A percentile compares a stretch with the other conserved stretches of the same genome.
phyloP scores from a whole-genome alignment of 2,888 invertebrate species.

The Drosophila glabriapex region DNA sequence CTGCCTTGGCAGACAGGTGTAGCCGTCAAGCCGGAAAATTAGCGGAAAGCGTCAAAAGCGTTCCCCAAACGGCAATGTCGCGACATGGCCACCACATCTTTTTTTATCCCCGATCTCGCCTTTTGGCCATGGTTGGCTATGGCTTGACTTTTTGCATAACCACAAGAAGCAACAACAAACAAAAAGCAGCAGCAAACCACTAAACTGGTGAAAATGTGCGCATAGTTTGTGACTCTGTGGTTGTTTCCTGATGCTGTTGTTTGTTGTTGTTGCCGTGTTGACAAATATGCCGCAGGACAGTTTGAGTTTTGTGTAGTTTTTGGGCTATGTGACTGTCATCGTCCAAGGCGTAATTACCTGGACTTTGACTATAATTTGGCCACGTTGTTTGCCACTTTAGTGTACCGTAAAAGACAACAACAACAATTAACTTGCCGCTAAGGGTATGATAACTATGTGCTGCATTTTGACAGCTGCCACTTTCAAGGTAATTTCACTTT shows the following conservation, averaged over 20 bases:
- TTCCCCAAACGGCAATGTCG: constrained; percentile 78
- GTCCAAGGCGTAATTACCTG: constrained; percentile 76
- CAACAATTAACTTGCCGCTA: constrained; percentile 33
- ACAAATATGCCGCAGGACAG: constrained; percentile 72
- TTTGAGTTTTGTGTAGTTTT: constrained; percentile 56
- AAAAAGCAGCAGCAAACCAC: constrained; percentile 19
- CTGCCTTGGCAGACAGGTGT: constrained; percentile 66
- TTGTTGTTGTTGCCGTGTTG: constrained; percentile 52
- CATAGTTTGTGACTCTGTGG: constrained; percentile 67
- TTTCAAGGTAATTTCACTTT: constrained; percentile 9
- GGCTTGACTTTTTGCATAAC: constrained; percentile 67
- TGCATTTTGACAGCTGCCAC: constrained; percentile 23
- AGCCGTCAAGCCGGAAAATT: constrained; percentile 79
- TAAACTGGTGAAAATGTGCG: constrained; percentile 72
- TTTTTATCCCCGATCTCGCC: not conserved
- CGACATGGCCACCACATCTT: constrained; percentile 47
- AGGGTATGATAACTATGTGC: constrained; percentile 58
- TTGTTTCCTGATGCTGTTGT: constrained; percentile 15
- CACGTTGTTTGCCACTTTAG: constrained; percentile 72
- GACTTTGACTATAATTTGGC: constrained; percentile 69
- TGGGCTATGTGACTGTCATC: constrained; percentile 56
- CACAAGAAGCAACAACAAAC: constrained; percentile 48
- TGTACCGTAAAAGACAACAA: constrained; percentile 37
- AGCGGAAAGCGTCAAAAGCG: constrained; percentile 81
- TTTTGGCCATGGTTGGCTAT: constrained; percentile 13